phyloP scores from a whole-genome alignment of 2,113 vertebrate species.

The Trinectes maculatus region DNA sequence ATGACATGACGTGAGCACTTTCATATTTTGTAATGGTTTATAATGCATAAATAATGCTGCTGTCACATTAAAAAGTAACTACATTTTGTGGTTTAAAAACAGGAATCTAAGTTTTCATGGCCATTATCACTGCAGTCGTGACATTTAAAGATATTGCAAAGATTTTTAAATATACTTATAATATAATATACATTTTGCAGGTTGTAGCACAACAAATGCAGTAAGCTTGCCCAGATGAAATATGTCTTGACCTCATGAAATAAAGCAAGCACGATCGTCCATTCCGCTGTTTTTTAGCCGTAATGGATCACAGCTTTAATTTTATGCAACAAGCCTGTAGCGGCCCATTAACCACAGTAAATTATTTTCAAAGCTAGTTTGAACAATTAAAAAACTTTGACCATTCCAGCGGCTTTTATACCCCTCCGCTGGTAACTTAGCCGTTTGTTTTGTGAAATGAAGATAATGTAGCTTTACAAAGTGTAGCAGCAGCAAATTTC shows the following conservation, averaged over 20 bases:
- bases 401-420: constrained; percentile 29
- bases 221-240: constrained; percentile 20
- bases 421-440: constrained; percentile 30
- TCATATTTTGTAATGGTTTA: constrained; percentile 22
- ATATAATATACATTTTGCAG: constrained; percentile 10
- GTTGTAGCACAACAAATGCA: constrained; percentile 3
- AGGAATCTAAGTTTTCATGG: background rate
- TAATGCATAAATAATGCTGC: constrained; percentile 9
- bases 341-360: constrained; percentile 72
- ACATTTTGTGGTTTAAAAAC: background rate
- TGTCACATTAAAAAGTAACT: background rate
- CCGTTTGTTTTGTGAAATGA: constrained; percentile 59
- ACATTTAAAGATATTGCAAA: constrained; percentile 2
- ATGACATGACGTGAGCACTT: constrained; percentile 6
- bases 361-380: constrained; percentile 67
- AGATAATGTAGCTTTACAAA: constrained; percentile 56
- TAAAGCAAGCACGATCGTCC: constrained; percentile 60
- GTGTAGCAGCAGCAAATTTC: constrained; percentile 38
- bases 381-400: constrained; percentile 65
- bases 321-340: constrained; percentile 66
- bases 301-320: constrained; percentile 73
- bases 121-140: background rate
- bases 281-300: constrained; percentile 54
- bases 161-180: background rate
- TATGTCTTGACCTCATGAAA: constrained; percentile 39